A percentile compares a stretch with the other conserved stretches of the same genome.
Conservation (phyloP, 2,113 vertebrate species). For the Scomber colias region DNA sequence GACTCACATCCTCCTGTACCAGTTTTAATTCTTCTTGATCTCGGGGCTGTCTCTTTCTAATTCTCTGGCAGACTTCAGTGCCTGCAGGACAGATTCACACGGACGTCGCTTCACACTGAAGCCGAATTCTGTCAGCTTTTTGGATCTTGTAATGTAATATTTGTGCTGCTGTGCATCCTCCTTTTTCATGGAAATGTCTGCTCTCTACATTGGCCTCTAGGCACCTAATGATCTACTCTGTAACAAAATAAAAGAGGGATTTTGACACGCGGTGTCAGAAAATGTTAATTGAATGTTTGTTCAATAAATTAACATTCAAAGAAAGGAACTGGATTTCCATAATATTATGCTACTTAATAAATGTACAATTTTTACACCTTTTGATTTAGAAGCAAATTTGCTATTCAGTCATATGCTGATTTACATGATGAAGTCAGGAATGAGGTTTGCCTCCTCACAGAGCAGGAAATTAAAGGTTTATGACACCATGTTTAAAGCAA, state of each 20-base stretch:
- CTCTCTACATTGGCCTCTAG: constrained; percentile 19
- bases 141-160: constrained; percentile 64
- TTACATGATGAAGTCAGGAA: not conserved
- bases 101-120: constrained; percentile 40
- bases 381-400: not conserved
- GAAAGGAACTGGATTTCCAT: not conserved
- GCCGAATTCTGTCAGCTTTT: constrained; percentile 52
- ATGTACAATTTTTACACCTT: no score
- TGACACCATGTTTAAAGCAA: not conserved
- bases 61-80: constrained; percentile 46
- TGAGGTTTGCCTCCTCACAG: not conserved
- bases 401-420: not conserved
- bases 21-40: constrained; percentile 79
- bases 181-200: constrained; percentile 19
- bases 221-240: constrained; percentile 3
- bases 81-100: constrained; percentile 66
- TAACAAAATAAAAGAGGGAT: constrained; percentile 24
- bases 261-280: constrained; percentile 8
- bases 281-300: not conserved
- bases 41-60: constrained; percentile 59
- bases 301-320: not conserved
- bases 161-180: constrained; percentile 52
- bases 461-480: constrained; percentile 4
- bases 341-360: not conserved
- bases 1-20: constrained; percentile 51